Evolutionary conservation across 2,888 invertebrate species (phyloP).

Genomic region (Sphaerophoria rueppellii): DNA sequence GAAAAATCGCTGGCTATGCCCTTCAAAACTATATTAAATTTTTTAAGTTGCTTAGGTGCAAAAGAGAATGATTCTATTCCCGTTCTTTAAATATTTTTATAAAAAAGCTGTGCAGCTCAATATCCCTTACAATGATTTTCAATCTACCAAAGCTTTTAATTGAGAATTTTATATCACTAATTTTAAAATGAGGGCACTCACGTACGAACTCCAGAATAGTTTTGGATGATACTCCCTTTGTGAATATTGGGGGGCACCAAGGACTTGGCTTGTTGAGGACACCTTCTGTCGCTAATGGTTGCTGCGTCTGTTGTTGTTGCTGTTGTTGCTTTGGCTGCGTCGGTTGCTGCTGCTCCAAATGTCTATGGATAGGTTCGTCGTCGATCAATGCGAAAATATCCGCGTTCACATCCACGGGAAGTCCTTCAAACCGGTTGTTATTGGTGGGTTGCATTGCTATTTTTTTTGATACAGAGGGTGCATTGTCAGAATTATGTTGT

Average conservation of each 20-base stretch:
- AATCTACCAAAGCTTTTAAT: background rate
- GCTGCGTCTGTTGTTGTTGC: background rate
- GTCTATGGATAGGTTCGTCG: background rate
- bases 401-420: background rate
- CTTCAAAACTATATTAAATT: constrained; percentile 1
- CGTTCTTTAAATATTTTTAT: background rate
- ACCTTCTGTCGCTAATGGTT: background rate
- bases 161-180: background rate
- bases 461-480: background rate
- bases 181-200: background rate
- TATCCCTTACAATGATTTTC: background rate
- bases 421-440: background rate
- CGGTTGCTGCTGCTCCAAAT: background rate
- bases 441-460: background rate
- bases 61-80: background rate
- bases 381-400: background rate
- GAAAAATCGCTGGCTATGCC: background rate
- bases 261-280: background rate
- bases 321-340: background rate
- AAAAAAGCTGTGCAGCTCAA: background rate
- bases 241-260: constrained; percentile 1
- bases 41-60: background rate
- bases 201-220: background rate
- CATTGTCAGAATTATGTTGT: background rate
- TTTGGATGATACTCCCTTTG: background rate